A percentile compares a stretch with the other conserved stretches of the same genome.
Conservation (phyloP, 2,888 invertebrate species). For the Dynastes maya region DNA sequence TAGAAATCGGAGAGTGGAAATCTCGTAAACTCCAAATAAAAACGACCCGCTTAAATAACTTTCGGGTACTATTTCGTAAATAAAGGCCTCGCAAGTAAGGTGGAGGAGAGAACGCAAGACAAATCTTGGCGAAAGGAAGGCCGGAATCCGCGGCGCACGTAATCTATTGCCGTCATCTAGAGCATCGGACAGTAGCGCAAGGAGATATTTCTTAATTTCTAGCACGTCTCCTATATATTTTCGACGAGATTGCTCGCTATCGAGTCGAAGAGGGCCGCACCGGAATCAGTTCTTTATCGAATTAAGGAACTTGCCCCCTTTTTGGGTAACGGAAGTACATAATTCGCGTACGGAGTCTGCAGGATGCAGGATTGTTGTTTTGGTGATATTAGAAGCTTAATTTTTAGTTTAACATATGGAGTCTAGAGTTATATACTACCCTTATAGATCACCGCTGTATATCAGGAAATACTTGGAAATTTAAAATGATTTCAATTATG, state of each 20-base stretch:
- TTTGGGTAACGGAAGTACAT: not conserved
- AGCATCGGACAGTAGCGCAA: slow-evolving; percentile 16
- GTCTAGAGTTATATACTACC: too few species aligned
- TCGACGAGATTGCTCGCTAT: slow-evolving; percentile 38
- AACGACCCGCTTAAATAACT: slow-evolving; percentile 27
- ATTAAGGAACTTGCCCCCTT: slow-evolving; percentile 11
- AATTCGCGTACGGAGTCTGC: not conserved
- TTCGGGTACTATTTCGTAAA: not conserved
- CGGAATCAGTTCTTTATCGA: slow-evolving; percentile 42
- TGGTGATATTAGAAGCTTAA: too few species aligned
- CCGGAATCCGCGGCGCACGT: not conserved
- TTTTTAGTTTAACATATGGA: too few species aligned
- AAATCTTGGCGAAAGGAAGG: slow-evolving; percentile 26
- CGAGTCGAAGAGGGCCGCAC: not conserved
- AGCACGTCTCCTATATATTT: slow-evolving; percentile 38
- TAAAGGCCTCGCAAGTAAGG: slow-evolving; percentile 12
- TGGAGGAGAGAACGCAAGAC: not conserved
- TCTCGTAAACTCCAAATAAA: slow-evolving; percentile 34
- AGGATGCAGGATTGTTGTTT: too few species aligned
- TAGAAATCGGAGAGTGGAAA: not conserved
- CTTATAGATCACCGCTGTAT: too few species aligned
- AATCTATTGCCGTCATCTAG: not conserved
- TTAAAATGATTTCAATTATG: too few species aligned
- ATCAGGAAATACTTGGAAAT: too few species aligned
- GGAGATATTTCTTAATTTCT: slow-evolving; percentile 45